These are phyloP conservation scores for Enteromius argenteus DNA, from an alignment of 2,797 vertebrate genomes.

Conservation along the genomic window DNA sequence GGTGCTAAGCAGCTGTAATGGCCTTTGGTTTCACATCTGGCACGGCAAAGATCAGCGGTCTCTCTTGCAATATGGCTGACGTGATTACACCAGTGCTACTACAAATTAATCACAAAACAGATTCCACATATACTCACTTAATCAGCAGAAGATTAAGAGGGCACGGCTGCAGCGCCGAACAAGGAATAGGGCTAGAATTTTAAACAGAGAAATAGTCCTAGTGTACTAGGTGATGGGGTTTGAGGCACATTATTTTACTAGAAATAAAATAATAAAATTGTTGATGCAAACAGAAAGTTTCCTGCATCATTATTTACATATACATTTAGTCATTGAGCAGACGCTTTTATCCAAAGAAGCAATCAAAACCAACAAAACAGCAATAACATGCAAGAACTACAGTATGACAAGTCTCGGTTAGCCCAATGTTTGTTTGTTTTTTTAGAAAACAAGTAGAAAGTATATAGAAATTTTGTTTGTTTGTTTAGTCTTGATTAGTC, in stretches of 20 bases:
- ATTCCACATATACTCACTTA: conserved; percentile 48
- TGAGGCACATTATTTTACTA: background rate
- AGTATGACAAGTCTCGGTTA: too few relatives aligned
- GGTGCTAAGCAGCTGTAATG: conserved; percentile 30
- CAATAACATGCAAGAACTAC: too few relatives aligned
- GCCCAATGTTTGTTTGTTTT: too few relatives aligned
- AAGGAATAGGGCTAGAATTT: conserved; percentile 35
- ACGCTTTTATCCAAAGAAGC: too few relatives aligned
- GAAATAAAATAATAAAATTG: background rate
- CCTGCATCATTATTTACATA: background rate
- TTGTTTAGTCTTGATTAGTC: background rate
- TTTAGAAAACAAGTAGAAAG: too few relatives aligned
- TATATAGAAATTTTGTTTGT: background rate
- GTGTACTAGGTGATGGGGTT: background rate
- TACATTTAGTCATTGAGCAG: too few relatives aligned
- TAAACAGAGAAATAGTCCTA: background rate
- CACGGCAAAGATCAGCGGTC: conserved; percentile 17
- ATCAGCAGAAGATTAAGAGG: conserved; percentile 58
- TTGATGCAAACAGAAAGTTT: background rate
- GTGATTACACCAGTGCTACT: conserved; percentile 48
- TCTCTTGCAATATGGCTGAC: conserved; percentile 48
- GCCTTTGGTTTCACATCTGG: conserved; percentile 33
- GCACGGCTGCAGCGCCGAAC: conserved; percentile 29
- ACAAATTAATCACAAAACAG: conserved; percentile 53
- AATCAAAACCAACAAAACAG: too few relatives aligned